Evolutionary conservation across 2,888 invertebrate species (phyloP).

Genomic region (Pachymerium ferrugineum): DNA sequence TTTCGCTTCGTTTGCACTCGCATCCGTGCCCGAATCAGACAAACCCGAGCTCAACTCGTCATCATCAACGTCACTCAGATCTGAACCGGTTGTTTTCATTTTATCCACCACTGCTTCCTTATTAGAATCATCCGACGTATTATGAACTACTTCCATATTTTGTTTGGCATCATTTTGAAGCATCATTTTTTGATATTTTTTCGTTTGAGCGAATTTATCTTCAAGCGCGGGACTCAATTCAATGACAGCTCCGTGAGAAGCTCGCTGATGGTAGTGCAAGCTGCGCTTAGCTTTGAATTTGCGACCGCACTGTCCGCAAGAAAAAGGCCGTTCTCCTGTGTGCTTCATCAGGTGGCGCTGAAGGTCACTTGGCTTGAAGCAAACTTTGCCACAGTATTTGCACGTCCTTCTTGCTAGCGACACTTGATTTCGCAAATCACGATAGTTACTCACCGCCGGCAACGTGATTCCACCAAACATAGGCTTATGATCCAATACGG

Average conservation of each 20-base stretch:
- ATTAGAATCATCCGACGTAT: conserved; percentile 5
- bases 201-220: conserved; percentile 38
- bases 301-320: conserved; percentile 42
- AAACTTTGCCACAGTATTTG: conserved; percentile 44
- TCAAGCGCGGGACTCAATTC: conserved; percentile 45
- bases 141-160: background rate
- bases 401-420: conserved; percentile 41
- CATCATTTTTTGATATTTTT: conserved; percentile 31
- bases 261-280: conserved; percentile 44
- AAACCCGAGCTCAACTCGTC: conserved; percentile 32
- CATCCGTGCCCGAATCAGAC: conserved; percentile 28
- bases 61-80: conserved; percentile 22
- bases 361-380: conserved; percentile 44
- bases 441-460: background rate
- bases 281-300: conserved; percentile 45
- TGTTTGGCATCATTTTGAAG: background rate
- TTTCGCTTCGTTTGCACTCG: background rate
- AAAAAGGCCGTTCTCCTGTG: conserved; percentile 44
- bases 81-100: background rate
- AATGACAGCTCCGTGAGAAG: conserved; percentile 43
- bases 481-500: conserved; percentile 23
- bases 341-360: conserved; percentile 44
- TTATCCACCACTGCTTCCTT: background rate
- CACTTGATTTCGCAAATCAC: conserved; percentile 10
- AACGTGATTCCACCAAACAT: conserved; percentile 32